Conservation (phyloP, 2,888 invertebrate genomes). For the Heliconius erato region DNA sequence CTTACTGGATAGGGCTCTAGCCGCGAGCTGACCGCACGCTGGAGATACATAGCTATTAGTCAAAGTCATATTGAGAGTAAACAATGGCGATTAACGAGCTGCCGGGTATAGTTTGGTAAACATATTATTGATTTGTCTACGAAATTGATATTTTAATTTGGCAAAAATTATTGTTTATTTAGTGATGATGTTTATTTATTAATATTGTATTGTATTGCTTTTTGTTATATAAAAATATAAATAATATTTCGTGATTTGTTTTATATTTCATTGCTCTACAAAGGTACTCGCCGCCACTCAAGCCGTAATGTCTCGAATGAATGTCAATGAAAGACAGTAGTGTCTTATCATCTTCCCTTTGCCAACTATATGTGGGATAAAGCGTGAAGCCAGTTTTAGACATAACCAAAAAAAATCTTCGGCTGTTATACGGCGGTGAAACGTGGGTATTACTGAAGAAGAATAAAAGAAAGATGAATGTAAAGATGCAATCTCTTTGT, state of each 20-base stretch:
- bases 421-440: too few species aligned
- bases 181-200: not conserved
- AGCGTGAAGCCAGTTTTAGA: too few species aligned
- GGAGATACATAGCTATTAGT: slow-evolving; percentile 63
- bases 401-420: too few species aligned
- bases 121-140: slow-evolving; percentile 77
- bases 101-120: slow-evolving; percentile 66
- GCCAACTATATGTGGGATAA: too few species aligned
- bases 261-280: not conserved
- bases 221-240: not conserved
- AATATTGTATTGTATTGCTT: too few species aligned
- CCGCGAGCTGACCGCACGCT: slow-evolving; percentile 56
- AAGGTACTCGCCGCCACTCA: too few species aligned
- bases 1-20: slow-evolving; percentile 27
- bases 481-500: too few species aligned
- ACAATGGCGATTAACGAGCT: slow-evolving; percentile 65
- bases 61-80: slow-evolving; percentile 75
- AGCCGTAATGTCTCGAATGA: too few species aligned
- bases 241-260: not conserved
- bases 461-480: too few species aligned
- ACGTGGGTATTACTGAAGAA: too few species aligned
- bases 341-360: too few species aligned
- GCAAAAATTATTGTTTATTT: not conserved
- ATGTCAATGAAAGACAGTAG: too few species aligned
- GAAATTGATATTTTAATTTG: slow-evolving; percentile 5